Evolutionary conservation across 53 echinoderm and acorn worm genomes (phyloP).

Genomic region (Holothuria scabra): DNA sequence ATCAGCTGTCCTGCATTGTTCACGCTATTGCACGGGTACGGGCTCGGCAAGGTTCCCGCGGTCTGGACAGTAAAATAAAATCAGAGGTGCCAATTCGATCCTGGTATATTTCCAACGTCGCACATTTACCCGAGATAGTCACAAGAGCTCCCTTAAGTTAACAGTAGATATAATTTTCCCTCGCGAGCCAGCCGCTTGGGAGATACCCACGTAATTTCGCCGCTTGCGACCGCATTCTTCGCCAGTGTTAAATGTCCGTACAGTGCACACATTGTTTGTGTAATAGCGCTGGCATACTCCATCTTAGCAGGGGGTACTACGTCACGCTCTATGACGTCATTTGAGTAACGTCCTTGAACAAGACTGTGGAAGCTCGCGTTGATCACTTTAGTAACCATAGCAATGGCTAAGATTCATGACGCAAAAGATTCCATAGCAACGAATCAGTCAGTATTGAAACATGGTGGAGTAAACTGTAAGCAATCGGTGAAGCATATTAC

Average conservation of each 20-base stretch:
- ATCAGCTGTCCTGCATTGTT: conserved; percentile 44
- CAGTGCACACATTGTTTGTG: conserved; percentile 28
- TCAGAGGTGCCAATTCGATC: conserved; percentile 14
- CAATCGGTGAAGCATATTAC: conserved; percentile 12
- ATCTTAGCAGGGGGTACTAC: conserved; percentile 41
- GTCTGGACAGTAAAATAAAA: conserved; percentile 11
- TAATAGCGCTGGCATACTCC: conserved; percentile 28
- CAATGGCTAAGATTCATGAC: conserved; percentile 77
- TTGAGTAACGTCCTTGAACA: conserved; percentile 49
- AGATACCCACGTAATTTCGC: conserved; percentile 38
- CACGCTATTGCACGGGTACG: conserved; percentile 29
- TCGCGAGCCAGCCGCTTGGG: conserved; percentile 50
- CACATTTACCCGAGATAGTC: conserved; percentile 27
- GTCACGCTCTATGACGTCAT: conserved; percentile 43
- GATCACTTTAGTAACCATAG: conserved; percentile 89
- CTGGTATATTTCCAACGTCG: conserved; percentile 28
- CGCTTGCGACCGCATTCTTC: conserved; percentile 60
- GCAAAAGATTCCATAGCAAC: conserved; percentile 80
- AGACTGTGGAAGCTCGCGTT: conserved; percentile 77
- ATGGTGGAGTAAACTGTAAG: conserved; percentile 17
- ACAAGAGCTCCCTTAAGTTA: conserved; percentile 29
- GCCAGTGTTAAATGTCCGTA: conserved; percentile 43
- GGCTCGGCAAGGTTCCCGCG: conserved; percentile 31
- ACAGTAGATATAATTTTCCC: conserved; percentile 36
- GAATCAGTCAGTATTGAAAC: conserved; percentile 51